Evolutionary conservation across 2,797 vertebrate species (phyloP).

Genomic region (Malurus leucopterus): DNA sequence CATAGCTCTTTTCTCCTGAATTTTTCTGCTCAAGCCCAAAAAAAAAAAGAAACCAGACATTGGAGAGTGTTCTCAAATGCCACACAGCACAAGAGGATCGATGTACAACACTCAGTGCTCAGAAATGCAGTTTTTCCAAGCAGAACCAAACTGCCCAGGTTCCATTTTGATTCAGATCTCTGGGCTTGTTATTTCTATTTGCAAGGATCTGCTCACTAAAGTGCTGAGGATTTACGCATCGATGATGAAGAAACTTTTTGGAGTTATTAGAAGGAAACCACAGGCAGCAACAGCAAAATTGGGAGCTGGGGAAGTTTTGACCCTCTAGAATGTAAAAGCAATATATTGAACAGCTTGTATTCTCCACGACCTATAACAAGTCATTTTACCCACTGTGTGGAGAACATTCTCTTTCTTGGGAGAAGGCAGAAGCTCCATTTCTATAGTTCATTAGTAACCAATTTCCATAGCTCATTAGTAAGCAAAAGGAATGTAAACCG

Average conservation of each 20-base stretch:
- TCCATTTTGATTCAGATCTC: not conserved
- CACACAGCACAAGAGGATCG: not conserved
- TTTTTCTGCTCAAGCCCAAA: not conserved
- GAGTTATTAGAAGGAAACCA: not conserved
- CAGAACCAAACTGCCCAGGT: not conserved
- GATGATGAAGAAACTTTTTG: not conserved
- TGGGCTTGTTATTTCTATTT: not conserved
- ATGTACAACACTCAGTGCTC: not conserved
- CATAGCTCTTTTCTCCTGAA: not conserved
- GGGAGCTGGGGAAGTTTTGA: not conserved
- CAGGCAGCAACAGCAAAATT: not conserved
- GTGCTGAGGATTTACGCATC: not conserved
- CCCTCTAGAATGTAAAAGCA: not conserved
- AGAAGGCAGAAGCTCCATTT: constrained; percentile 33
- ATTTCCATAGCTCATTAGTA: constrained; percentile 56
- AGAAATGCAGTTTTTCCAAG: not conserved
- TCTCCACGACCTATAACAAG: not conserved
- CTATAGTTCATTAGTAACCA: constrained; percentile 49
- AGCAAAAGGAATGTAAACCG: constrained; percentile 28
- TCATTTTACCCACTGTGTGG: not conserved
- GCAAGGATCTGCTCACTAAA: not conserved
- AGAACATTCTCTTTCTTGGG: not conserved
- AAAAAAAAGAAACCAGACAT: not conserved
- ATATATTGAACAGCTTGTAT: not conserved
- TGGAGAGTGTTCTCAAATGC: not conserved